Conservation (phyloP, 2,797 vertebrate genomes). For the Glyptemys insculpta region DNA sequence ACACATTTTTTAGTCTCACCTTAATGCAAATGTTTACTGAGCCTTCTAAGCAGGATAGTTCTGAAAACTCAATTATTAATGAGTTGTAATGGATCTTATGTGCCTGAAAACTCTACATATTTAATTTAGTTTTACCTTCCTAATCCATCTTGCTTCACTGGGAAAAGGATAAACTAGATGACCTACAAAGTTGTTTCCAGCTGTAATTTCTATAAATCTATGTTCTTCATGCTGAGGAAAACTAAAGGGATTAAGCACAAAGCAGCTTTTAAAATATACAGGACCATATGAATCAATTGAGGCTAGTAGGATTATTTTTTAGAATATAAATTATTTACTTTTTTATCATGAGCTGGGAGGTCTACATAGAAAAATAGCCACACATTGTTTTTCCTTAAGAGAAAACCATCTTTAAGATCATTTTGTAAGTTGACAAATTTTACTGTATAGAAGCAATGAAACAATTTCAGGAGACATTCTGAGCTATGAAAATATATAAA, state of each 20-base stretch:
- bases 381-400: not conserved
- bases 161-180: not conserved
- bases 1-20: not conserved
- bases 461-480: not conserved
- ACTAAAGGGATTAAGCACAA: not conserved
- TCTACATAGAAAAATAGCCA: not conserved
- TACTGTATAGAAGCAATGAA: not conserved
- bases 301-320: not conserved
- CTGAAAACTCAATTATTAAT: constrained; percentile 47
- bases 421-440: not conserved
- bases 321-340: not conserved
- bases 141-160: constrained; percentile 1
- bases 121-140: constrained; percentile 13
- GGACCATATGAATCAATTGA: not conserved
- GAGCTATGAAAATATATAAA: not conserved
- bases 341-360: not conserved
- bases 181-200: not conserved
- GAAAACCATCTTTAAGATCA: not conserved
- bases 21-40: constrained; percentile 30
- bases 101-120: constrained; percentile 33
- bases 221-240: constrained; percentile 6
- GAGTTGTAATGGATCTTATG: constrained; percentile 17
- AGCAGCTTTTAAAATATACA: not conserved
- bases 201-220: not conserved
- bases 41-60: not conserved